A percentile compares a stretch with the other conserved stretches of the same genome.
Conservation (phyloP, 2,113 vertebrate genomes). For the Gallinago media region DNA sequence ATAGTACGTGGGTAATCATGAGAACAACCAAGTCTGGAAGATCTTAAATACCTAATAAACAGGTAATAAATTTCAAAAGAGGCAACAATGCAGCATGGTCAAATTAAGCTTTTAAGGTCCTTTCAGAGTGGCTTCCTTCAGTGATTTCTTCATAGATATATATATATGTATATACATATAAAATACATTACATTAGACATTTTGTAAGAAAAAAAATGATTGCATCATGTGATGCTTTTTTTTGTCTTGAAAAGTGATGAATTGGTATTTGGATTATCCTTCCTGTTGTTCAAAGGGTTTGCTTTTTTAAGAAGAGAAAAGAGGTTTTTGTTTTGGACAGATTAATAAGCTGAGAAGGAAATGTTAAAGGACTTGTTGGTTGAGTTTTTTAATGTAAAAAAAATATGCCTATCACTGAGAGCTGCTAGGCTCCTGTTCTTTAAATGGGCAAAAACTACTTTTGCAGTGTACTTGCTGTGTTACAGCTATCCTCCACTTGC, state of each 20-base stretch:
- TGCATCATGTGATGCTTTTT: neutral
- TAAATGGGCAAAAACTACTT: neutral
- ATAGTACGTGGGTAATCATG: neutral
- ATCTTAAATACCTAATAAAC: conserved; percentile 24
- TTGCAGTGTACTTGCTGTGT: neutral
- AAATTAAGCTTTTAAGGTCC: neutral
- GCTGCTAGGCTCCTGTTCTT: neutral
- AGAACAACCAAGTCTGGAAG: conserved; percentile 13
- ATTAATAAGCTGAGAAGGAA: neutral
- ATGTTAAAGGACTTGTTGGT: neutral
- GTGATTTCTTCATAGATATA: neutral
- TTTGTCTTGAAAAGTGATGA: neutral
- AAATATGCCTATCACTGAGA: neutral
- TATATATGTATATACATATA: neutral
- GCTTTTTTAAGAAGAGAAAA: neutral
- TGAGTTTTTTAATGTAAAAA: neutral
- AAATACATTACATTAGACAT: neutral
- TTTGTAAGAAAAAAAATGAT: neutral
- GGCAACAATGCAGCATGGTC: neutral
- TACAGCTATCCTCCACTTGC: rapidly evolving
- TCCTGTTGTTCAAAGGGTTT: neutral
- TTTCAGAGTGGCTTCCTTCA: neutral
- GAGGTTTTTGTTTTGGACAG: neutral
- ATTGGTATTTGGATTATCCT: neutral
- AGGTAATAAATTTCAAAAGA: conserved; percentile 10